Base-by-base conservation (phyloP, 2,113 vertebrate species). In the Balaeniceps rex region DNA sequence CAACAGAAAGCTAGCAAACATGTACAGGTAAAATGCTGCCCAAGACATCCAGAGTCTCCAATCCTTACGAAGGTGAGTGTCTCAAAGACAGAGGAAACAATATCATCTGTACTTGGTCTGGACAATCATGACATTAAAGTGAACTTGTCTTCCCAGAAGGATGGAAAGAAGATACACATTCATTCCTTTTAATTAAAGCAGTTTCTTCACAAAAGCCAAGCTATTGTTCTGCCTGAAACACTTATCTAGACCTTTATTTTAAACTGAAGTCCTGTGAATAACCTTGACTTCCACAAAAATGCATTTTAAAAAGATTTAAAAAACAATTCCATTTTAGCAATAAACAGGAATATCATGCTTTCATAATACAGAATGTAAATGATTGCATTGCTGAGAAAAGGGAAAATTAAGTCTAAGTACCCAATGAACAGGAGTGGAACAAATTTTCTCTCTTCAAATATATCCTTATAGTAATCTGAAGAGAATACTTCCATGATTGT, bases 401-500 rank as follows among this genome's bases (percentile, higher is more conserved):
- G 71, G 87, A 90, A 96, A 97, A 97, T 95, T 85, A 96, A 95
- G 89, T 93, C 82, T 58, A 87, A 95, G 63, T 49, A 94, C 25
- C 87, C 87, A 97, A 88, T 83, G 89, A 97, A 97, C 95, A 97
- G 95, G 91, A 93, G 89, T 46, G 44, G 94, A 93, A 97, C 84
- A 80, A 94, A 96, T 95, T 96, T 96, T 66, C 91, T 91, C 94
- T 92, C 94, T 97, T 97, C 95, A 94, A 96, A 97, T 94, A 93
- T 91, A 95, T 96, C 93, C 51, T 97, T 94, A 81, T 16, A 96
- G 91, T 95, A 94, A 97, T 97, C 93, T 96, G 89, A 94, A 95
- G 89, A 96, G 95, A 97, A 97, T 96, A 93, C 95, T 94, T 88
- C 94, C 87, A 78, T 95, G 93, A 95, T 96, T 97, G 96, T 97